Evolutionary conservation across 2,888 invertebrate genomes (phyloP).

Genomic region (Drosophila demipolita): DNA sequence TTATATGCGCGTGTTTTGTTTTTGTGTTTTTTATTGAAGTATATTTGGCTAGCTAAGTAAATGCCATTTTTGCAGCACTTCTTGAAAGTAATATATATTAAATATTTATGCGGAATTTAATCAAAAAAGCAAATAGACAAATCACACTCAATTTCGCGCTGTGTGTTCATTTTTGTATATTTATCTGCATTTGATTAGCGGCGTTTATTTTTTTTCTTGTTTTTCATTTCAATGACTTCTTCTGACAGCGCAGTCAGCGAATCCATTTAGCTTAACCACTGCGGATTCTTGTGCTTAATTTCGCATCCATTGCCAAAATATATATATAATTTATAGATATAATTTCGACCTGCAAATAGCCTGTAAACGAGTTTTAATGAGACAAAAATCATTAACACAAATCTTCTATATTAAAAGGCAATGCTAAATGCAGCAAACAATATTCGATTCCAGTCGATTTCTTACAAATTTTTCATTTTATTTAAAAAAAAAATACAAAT

Average conservation of each 20-base stretch:
- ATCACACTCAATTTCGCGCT: neutral
- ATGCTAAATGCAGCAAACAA: no score
- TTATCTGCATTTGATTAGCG: constrained; percentile 73
- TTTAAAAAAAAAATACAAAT: no score
- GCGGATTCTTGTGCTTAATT: constrained; percentile 17
- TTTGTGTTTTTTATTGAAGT: constrained; percentile 40
- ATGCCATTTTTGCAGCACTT: constrained; percentile 44
- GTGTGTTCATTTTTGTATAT: constrained; percentile 47
- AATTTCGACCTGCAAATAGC: neutral
- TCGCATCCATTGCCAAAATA: constrained; percentile 22
- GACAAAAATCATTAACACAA: neutral
- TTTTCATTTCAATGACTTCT: constrained; percentile 50
- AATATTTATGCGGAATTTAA: constrained; percentile 72
- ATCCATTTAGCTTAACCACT: constrained; percentile 21
- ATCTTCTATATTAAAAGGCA: no score
- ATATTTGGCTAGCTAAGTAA: constrained; percentile 68
- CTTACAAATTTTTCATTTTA: neutral
- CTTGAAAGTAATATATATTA: constrained; percentile 36
- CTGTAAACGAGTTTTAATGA: neutral
- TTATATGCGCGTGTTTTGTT: neutral
- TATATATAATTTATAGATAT: constrained; percentile 3
- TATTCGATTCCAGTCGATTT: neutral
- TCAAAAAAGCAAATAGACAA: constrained; percentile 34
- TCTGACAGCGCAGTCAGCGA: constrained; percentile 1
- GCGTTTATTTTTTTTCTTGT: constrained; percentile 42